Evolutionary conservation across 2,888 invertebrate genomes (phyloP), one percentile per base, ranked within the genome.

Genomic region (Macrosoma leucophasiata): DNA sequence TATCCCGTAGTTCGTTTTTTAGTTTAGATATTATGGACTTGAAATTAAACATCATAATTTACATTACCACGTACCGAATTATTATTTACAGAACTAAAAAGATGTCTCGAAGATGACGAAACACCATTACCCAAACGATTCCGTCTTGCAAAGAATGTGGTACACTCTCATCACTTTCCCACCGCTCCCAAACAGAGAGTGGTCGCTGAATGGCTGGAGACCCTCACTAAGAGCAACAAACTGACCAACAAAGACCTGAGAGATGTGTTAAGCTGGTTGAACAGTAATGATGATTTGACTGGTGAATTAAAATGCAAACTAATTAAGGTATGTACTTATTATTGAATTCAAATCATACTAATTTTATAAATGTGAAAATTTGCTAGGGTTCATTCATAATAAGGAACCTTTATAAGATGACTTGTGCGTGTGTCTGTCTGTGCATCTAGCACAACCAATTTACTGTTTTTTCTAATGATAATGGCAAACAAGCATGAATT

Each of bases 91-190:
- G 86, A 84, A 54, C 48, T 87, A 22, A 84, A 86, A 47, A 72
- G 79, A 1, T 67, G 77, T 1, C 51, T 87, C 3, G 70, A 78
- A 1, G 69, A 82, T 39, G 62, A 65, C 0, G 51, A 61, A 3
- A 77, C 72, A 33, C 76, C 86, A 0, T 37, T 87, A 4, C 51
- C 82, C 0, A 88, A 88, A 50, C 70, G 87, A 4, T 60, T 87
- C 2, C 84, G 86, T 43, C 61, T 87, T 0, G 87, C 87, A 0
- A 84, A 79, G 47, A 87, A 87, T 59, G 70, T 82, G 1, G 75
- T 86, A 2, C 60, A 65, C 6, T 78, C 84, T 0, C 61, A 76
- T 8, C 78, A 86, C 47, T 70, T 87, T 23, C 76, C 86, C 0
- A 59, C 82, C 0, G 65, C 72, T 2, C 75, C 78, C 0, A 87